A percentile compares a stretch with the other conserved stretches of the same genome.
Evolutionary conservation across 2,888 invertebrate genomes (phyloP).

Genomic region (Scaptomyza tumidula): DNA sequence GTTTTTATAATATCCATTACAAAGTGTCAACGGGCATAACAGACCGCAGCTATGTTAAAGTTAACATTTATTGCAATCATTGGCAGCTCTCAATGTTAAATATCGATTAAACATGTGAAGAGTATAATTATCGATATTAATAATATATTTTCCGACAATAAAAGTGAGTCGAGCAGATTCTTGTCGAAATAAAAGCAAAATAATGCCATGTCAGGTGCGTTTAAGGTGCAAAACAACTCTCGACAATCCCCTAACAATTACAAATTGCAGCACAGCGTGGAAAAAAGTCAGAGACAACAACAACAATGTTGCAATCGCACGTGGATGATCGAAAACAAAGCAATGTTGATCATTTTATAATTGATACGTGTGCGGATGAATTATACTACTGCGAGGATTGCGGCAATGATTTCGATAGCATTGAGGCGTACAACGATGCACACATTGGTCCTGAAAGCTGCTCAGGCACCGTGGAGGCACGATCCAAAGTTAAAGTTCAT

Average conservation of each 20-base stretch:
- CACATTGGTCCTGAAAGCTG: conserved; percentile 39
- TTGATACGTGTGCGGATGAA: conserved; percentile 41
- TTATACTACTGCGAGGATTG: conserved; percentile 57
- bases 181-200: conserved; percentile 2
- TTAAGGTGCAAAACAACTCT: background rate
- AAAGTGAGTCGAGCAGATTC: conserved; percentile 10
- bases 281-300: background rate
- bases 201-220: conserved; percentile 62
- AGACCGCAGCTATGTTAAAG: background rate
- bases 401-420: conserved; percentile 41
- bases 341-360: conserved; percentile 47
- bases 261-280: conserved; percentile 15
- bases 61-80: conserved; percentile 10
- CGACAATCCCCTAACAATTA: background rate
- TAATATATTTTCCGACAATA: conserved; percentile 10
- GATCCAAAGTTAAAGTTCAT: conserved; percentile 23
- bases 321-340: conserved; percentile 34
- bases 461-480: conserved; percentile 11
- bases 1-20: background rate
- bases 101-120: background rate
- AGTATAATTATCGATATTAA: conserved; percentile 19
- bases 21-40: background rate
- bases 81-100: background rate
- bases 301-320: conserved; percentile 24
- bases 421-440: conserved; percentile 43